A percentile compares a stretch with the other conserved stretches of the same genome.
phyloP scores from a whole-genome alignment of 1,140 invertebrate species.

The Drosophila parabipectinata region DNA sequence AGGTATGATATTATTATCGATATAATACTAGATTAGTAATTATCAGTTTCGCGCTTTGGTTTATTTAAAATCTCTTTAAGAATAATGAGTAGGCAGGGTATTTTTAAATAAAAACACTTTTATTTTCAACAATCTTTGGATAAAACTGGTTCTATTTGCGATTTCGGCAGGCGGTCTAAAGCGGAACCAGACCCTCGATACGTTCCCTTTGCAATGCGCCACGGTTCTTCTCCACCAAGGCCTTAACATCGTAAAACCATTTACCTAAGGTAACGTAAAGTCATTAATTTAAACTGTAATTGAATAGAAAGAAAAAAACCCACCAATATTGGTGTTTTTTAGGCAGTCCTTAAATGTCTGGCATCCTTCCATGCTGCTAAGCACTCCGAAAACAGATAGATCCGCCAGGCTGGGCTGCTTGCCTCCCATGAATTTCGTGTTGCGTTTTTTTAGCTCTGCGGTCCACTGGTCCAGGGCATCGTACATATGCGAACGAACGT shows the following conservation, averaged over 20 bases:
- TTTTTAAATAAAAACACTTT: constrained; percentile 9
- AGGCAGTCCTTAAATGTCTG: constrained; percentile 93
- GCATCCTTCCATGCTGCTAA: constrained; percentile 98
- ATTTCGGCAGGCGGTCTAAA: constrained; percentile 9
- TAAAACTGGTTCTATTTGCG: constrained; percentile 12
- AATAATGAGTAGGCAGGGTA: background rate
- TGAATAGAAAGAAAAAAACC: background rate
- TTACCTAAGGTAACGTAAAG: constrained; percentile 43
- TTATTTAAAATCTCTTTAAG: background rate
- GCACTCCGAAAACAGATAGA: constrained; percentile 95
- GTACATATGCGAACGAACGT: constrained; percentile 95
- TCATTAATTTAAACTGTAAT: background rate
- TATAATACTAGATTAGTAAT: background rate
- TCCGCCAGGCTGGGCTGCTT: constrained; percentile 95
- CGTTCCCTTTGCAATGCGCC: constrained; percentile 80
- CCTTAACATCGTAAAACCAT: constrained; percentile 86
- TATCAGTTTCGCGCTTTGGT: background rate
- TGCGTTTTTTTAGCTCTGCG: constrained; percentile 88
- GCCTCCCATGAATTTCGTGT: constrained; percentile 92
- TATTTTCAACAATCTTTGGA: constrained; percentile 62
- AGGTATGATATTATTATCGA: background rate
- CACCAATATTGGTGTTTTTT: constrained; percentile 89
- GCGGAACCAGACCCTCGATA: constrained; percentile 43
- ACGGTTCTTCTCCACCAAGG: constrained; percentile 85
- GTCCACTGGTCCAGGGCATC: constrained; percentile 94